Evolutionary conservation across 2,797 vertebrate genomes (phyloP).

Genomic region (Arvicola amphibius): DNA sequence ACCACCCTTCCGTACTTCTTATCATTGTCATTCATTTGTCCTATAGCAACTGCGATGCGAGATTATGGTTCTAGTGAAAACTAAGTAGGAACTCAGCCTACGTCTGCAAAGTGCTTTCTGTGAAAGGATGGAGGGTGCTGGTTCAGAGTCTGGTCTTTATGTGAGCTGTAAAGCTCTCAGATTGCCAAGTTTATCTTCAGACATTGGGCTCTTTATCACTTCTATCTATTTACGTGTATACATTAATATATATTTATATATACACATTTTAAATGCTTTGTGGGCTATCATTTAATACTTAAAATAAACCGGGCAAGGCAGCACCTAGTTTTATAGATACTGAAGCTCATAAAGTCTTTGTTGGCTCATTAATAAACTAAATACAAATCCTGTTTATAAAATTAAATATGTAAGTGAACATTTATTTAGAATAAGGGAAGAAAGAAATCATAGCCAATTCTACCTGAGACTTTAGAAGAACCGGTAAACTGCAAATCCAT

Average conservation of each 20-base stretch:
- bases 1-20: not conserved
- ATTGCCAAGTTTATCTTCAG: not conserved
- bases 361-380: slow-evolving; percentile 34
- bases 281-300: slow-evolving; percentile 3
- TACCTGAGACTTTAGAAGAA: not conserved
- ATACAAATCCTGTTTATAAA: slow-evolving; percentile 18
- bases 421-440: slow-evolving; percentile 10
- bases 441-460: not conserved
- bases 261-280: not conserved
- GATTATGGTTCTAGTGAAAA: not conserved
- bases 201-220: not conserved
- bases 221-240: not conserved
- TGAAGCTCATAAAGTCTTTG: slow-evolving; percentile 4
- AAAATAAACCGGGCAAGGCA: not conserved
- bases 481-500: not conserved
- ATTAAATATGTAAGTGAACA: slow-evolving; percentile 19
- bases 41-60: not conserved
- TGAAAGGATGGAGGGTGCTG: not conserved
- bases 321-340: not conserved
- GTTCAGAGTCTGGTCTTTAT: not conserved
- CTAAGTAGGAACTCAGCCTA: not conserved
- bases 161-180: not conserved
- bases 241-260: not conserved
- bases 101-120: not conserved
- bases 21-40: not conserved